Base-by-base conservation (phyloP, 2,888 invertebrate species). In the Endotricha flammealis region DNA sequence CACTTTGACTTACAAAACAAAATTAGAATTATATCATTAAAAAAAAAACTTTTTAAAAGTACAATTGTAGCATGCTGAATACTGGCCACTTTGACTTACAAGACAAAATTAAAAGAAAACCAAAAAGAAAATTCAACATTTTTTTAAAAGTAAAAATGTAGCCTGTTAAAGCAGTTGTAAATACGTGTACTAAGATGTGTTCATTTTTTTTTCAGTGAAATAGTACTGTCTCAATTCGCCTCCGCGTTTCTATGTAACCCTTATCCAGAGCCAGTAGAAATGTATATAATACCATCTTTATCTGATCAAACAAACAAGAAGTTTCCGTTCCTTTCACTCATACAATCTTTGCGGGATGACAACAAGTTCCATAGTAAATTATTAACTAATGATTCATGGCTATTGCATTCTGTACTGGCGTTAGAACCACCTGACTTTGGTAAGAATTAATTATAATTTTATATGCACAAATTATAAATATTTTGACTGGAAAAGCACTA, bases 231-330 rank as follows among this genome's bases (percentile, higher is more conserved):
- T 5, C 88, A 90, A 57, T 92, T 95, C 53, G 88, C 91, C 17
- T 79, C 86, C 29, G 88, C 91, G 42, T 91, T 95, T 56, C 77
- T 95, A 8, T 90, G 90, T 41, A 89, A 90, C 32, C 87, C 88
- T 3, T 89, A 93, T 51, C 90, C 91, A 0, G 90, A 91, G 46
- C 88, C 93, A 1, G 86, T 95, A 8, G 91, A 91, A 48, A 87
- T 90, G 73, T 91, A 89, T 51, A 72, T 95, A 20, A 77, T 95
- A 48, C 94, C 95, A 8, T 91, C 91, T 4, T 66, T 95, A 39
- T 86, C 90, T 1, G 75, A 78, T 14, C 71, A 75, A 37, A 9
- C 50, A 1, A 61, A 52, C 29, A 51, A 60, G 0, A 74, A 73
- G 38, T 89, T 90, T 56, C 90, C 90, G 0, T 90, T 89, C 53